These are phyloP conservation scores for Elachura formosa DNA, from an alignment of 2,113 vertebrate species.

Conservation along the genomic window DNA sequence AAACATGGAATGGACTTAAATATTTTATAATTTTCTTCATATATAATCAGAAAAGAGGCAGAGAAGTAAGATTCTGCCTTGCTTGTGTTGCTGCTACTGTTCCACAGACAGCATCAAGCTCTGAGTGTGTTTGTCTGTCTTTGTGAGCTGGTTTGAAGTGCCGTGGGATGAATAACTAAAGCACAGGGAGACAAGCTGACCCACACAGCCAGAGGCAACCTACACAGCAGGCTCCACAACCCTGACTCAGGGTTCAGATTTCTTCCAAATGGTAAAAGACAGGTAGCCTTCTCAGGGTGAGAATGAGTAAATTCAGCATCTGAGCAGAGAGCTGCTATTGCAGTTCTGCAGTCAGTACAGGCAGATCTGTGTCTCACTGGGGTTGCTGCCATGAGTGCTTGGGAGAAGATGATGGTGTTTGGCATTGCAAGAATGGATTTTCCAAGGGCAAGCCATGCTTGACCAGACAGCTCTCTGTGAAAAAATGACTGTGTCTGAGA, in stretches of 20 bases:
- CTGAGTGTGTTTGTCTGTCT: rapidly evolving
- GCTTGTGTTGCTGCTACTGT: background rate
- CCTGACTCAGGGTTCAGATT: background rate
- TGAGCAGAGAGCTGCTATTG: background rate
- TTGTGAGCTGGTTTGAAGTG: background rate
- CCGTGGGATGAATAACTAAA: background rate
- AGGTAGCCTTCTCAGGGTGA: background rate
- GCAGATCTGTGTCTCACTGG: background rate
- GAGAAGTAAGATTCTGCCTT: background rate
- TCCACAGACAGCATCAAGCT: background rate
- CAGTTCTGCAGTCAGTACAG: background rate
- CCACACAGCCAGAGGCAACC: background rate
- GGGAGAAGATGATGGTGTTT: background rate
- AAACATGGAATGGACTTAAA: background rate
- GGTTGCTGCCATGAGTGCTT: background rate
- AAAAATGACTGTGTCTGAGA: background rate
- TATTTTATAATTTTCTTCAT: background rate
- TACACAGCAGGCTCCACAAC: background rate
- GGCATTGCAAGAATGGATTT: background rate
- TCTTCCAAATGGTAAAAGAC: background rate
- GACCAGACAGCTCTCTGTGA: background rate
- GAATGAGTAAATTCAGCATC: background rate
- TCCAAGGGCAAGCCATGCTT: background rate
- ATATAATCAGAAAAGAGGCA: background rate
- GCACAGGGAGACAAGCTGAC: background rate